Percentiles rank a stretch among this genome's conserved stretches.
phyloP scores from a whole-genome alignment of 2,888 invertebrate genomes.

The Aphelenchoides bicaudatus region DNA sequence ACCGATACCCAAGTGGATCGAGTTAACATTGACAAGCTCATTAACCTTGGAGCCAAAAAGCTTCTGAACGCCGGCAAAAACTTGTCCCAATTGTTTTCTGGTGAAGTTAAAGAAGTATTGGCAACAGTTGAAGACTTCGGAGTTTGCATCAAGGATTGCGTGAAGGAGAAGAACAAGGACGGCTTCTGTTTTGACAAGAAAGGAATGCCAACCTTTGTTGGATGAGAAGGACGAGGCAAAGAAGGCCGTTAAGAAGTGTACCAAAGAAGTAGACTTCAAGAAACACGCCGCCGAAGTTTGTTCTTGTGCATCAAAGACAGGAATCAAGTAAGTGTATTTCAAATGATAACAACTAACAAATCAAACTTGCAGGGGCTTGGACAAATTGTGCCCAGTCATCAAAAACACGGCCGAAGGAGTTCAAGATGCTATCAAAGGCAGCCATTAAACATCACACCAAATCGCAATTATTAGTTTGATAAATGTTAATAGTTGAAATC shows the following conservation, averaged over 20 bases:
- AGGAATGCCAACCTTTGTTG: conserved; percentile 46
- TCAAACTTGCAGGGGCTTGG: not conserved
- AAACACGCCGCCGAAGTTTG: conserved; percentile 52
- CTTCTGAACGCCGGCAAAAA: conserved; percentile 34
- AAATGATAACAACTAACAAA: not conserved
- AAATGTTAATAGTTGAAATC: too few species aligned
- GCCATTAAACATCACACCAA: conserved; percentile 5
- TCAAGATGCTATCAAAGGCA: conserved; percentile 10
- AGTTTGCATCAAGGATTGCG: conserved; percentile 41
- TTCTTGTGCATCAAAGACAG: conserved; percentile 51
- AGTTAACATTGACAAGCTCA: conserved; percentile 49
- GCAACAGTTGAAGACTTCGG: conserved; percentile 54
- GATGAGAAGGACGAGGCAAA: conserved; percentile 44
- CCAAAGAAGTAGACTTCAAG: conserved; percentile 50
- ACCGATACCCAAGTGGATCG: conserved; percentile 45
- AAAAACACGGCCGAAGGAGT: not conserved
- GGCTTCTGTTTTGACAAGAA: conserved; percentile 53
- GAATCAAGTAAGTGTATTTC: conserved; percentile 36
- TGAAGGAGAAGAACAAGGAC: conserved; percentile 45
- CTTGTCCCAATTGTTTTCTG: conserved; percentile 24
- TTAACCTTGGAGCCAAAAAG: conserved; percentile 43
- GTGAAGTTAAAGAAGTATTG: conserved; percentile 43
- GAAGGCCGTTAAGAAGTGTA: conserved; percentile 44
- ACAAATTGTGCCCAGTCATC: conserved; percentile 8
- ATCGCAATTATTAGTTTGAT: too few species aligned